Base-by-base conservation (phyloP, 1,140 invertebrate species). In the Sycobia sp. region DNA sequence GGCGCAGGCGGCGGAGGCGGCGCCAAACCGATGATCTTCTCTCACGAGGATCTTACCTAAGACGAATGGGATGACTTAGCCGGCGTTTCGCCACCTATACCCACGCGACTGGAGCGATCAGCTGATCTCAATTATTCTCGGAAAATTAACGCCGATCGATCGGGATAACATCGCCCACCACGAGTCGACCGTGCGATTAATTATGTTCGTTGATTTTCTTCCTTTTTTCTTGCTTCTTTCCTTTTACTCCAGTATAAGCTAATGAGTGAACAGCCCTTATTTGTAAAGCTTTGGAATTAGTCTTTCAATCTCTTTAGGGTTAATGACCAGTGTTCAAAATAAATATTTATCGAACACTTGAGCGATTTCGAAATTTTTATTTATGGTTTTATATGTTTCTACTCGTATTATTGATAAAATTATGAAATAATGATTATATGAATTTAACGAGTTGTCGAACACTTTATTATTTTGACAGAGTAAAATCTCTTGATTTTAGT, bases 51-150 rank as follows among this genome's bases (percentile, higher is more conserved):
- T 78, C 75, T 80, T 74, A 76, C 72, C 71, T 74, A 77, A 80
- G 77, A 80, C 73, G 74, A 78, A 81, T 81, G 74, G 72, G 71
- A 78, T 74, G 76, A 77, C 75, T 80, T 74, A 78, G 75, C 71
- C 71, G 69, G 64, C 71, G 72, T 76, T 76, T 79, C 78, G 69
- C 73, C 77, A 75, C 75, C 71, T 75, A 67, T n/a, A n/a, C 29
- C 8, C 4, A 22, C 1, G 51, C 65, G 66, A 49, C 54, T 44
- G 71, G 69, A 80, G 80, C 73, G 78, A 80, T 81, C 74, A 73
- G 66, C 67, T 71, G 67, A 75, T 73, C 72, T 71, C 75, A 78
- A 80, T 81, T 80, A 80, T 80, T 77, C 70, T 65, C 70, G 69
- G 65, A 71, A 77, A 78, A 81, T 81, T 80, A 77, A 78, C 71